Base-by-base conservation (phyloP, 64 coral and sea anemone genomes). In the Montipora capricornis region DNA sequence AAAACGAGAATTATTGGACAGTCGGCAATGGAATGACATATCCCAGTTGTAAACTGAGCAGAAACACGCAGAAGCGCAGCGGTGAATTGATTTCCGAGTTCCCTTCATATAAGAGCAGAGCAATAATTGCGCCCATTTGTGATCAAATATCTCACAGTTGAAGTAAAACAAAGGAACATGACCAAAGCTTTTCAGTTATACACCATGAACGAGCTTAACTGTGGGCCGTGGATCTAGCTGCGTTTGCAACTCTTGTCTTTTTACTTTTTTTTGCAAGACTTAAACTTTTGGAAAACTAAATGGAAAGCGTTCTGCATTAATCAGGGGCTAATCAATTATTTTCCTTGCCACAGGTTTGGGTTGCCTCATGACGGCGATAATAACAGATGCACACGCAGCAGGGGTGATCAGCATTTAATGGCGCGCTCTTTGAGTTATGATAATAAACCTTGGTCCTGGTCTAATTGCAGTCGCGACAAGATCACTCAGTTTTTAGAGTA, bases 371-470 rank as follows among this genome's bases (percentile, higher is more conserved):
- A 97, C 74, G 96, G 96, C 19, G 93, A 95, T 85, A 87, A 89
- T 20, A 97, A 94, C 61, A 77, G 13, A 20, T 97, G 96, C 13
- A 92, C 84, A 15, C 87, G 69, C 7, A 82, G 60, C 22, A 83
- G 83, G 26, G 93, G 96, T 16, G 76, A 49, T 58, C 87, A 81
- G 13, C 85, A 81, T 46, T 46, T 97, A 3, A 97, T 97, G 96
- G 96, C 93, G 0, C 96, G 89, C 7, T 58, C 96, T 11, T 74
- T 97, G 24, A 97, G 96, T 73, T 97, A 89, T 62, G 89, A 97
- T 68, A 91, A 67, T 44, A 95, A 94, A 37, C 96, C 96, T 17
- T 97, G 96, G 96, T 89, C 68, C 29, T 97, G 96, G 96, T 97
- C 96, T 5, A 79, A 79, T 48, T 97, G 96, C 37, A 94, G 92